phyloP scores from a whole-genome alignment of 2,888 invertebrate genomes.

The Drosophila meridiana region DNA sequence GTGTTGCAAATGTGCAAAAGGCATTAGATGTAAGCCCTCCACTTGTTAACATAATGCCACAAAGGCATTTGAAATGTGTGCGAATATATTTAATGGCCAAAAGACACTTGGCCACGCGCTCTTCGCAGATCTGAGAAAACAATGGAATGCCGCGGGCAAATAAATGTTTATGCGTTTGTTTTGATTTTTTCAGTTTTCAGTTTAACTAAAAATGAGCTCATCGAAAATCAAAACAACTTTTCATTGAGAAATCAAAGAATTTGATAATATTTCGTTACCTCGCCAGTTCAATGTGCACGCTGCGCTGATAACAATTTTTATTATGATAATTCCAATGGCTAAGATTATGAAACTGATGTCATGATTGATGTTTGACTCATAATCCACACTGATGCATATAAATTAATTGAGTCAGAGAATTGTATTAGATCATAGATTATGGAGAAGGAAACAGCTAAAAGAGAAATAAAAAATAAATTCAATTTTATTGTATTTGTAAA shows the following conservation, averaged over 20 bases:
- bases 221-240: slow-evolving; percentile 22
- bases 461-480: background rate
- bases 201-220: slow-evolving; percentile 12
- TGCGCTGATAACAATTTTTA: slow-evolving; percentile 31
- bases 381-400: slow-evolving; percentile 27
- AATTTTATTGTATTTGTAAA: background rate
- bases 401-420: slow-evolving; percentile 8
- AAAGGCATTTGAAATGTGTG: slow-evolving; percentile 29
- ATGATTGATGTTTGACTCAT: slow-evolving; percentile 29
- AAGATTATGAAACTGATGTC: slow-evolving; percentile 33
- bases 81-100: slow-evolving; percentile 6
- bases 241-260: slow-evolving; percentile 17
- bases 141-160: background rate
- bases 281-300: slow-evolving; percentile 13
- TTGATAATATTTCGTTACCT: slow-evolving; percentile 14
- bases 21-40: slow-evolving; percentile 25
- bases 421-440: background rate
- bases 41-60: slow-evolving; percentile 41
- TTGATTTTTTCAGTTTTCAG: background rate
- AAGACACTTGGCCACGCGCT: slow-evolving; percentile 15
- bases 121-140: background rate
- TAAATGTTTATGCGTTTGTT: slow-evolving; percentile 30
- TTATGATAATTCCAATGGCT: slow-evolving; percentile 34
- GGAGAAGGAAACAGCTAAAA: background rate
- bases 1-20: slow-evolving; percentile 1